phyloP scores from a whole-genome alignment of 2,888 invertebrate species.

The Lepas anatifera region DNA sequence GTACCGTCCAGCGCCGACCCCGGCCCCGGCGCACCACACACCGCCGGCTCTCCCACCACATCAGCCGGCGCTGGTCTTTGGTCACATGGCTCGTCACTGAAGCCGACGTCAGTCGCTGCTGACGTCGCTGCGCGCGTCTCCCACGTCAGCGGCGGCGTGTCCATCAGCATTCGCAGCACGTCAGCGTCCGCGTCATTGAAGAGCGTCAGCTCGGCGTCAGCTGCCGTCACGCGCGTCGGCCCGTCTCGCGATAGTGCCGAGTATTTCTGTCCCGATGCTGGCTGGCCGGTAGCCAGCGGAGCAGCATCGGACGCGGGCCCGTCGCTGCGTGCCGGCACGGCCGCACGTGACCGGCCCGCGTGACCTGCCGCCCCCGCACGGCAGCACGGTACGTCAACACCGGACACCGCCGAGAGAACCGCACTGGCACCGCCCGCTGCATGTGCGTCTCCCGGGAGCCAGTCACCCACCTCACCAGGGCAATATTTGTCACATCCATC shows the following conservation, averaged over 20 bases:
- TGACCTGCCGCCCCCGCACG: not conserved
- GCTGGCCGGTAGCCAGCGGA: not conserved
- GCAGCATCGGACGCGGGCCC: not conserved
- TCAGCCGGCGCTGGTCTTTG: not conserved
- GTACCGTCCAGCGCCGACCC: not conserved
- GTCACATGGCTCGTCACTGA: not conserved
- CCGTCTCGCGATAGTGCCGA: not conserved
- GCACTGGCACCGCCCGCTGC: no score
- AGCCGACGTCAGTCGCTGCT: not conserved
- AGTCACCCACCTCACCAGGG: not conserved
- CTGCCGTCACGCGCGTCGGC: not conserved
- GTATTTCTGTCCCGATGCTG: not conserved
- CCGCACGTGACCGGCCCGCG: not conserved
- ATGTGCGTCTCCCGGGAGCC: no score
- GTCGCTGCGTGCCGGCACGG: not conserved
- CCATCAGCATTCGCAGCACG: conserved; percentile 2
- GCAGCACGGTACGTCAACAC: not conserved
- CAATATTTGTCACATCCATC: not conserved
- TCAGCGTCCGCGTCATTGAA: not conserved
- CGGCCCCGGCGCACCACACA: not conserved
- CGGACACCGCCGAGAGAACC: not conserved
- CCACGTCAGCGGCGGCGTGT: not conserved
- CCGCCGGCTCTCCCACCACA: not conserved
- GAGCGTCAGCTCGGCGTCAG: not conserved
- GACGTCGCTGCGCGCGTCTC: not conserved